Conservation (phyloP, 2,797 vertebrate species). For the Leptoclinus maculatus region DNA sequence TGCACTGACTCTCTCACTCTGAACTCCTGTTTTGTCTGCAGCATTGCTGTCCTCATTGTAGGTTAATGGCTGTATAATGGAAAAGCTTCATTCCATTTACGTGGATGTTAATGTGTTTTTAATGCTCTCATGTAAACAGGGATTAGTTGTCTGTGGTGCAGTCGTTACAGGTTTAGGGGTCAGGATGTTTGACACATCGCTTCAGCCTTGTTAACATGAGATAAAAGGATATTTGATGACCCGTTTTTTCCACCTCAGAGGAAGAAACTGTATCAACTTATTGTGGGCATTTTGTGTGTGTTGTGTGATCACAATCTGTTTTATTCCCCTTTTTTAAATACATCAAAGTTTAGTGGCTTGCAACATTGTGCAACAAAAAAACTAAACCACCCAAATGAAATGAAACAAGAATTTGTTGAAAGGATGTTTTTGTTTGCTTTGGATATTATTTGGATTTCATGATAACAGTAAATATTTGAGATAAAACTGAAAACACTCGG, state of each 20-base stretch:
- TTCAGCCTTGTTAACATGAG: neutral
- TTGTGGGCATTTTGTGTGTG: no score
- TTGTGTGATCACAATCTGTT: neutral
- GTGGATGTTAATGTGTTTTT: constrained; percentile 30
- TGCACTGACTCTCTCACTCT: constrained; percentile 30
- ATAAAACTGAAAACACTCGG: neutral
- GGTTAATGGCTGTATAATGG: constrained; percentile 60
- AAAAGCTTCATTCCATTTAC: constrained; percentile 38
- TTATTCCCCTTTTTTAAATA: neutral
- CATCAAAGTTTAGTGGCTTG: neutral
- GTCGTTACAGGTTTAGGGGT: neutral
- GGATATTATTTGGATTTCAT: neutral
- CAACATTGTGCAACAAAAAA: neutral
- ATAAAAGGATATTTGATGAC: neutral
- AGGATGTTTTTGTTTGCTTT: no score
- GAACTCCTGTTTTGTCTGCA: constrained; percentile 27
- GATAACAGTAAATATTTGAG: no score
- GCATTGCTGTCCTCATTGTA: constrained; percentile 33
- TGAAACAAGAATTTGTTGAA: neutral
- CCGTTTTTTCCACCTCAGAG: neutral
- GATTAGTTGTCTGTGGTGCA: neutral
- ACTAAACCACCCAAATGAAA: neutral
- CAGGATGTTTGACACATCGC: neutral
- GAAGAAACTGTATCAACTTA: neutral
- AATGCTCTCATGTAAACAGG: constrained; percentile 8